Percentiles rank a stretch among this genome's conserved stretches.
Conservation (phyloP, 2,113 vertebrate species). For the Python bivittatus region DNA sequence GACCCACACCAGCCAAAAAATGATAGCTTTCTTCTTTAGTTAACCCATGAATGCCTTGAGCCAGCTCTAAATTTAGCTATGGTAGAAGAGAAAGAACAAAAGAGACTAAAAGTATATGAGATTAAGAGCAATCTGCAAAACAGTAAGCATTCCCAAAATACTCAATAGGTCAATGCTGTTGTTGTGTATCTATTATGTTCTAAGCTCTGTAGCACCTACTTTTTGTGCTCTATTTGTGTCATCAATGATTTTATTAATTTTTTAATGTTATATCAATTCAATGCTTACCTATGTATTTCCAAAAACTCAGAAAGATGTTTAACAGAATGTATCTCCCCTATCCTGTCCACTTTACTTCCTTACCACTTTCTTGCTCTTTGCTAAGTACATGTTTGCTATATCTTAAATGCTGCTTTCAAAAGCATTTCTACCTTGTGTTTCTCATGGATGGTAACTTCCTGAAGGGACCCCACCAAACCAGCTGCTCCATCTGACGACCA, state of each 20-base stretch:
- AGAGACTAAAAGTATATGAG: neutral
- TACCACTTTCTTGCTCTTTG: neutral
- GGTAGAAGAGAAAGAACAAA: neutral
- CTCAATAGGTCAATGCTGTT: neutral
- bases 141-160: neutral
- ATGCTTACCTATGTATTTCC: neutral
- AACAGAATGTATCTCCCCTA: neutral
- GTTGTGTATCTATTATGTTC: neutral
- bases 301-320: neutral
- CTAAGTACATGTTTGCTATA: neutral
- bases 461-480: conserved; percentile 91
- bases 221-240: neutral
- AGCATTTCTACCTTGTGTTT: conserved; percentile 77
- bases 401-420: conserved; percentile 3
- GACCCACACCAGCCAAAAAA: no score
- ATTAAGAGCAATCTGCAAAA: neutral
- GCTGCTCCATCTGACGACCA: conserved; percentile 95
- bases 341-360: neutral
- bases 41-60: neutral
- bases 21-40: neutral
- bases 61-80: neutral
- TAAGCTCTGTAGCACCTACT: neutral
- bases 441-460: conserved; percentile 94
- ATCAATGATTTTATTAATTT: neutral
- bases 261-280: neutral